Percentiles rank a stretch among this genome's conserved stretches.
phyloP scores from a whole-genome alignment of 2,888 invertebrate genomes.

The Caenorhabditis sp. region DNA sequence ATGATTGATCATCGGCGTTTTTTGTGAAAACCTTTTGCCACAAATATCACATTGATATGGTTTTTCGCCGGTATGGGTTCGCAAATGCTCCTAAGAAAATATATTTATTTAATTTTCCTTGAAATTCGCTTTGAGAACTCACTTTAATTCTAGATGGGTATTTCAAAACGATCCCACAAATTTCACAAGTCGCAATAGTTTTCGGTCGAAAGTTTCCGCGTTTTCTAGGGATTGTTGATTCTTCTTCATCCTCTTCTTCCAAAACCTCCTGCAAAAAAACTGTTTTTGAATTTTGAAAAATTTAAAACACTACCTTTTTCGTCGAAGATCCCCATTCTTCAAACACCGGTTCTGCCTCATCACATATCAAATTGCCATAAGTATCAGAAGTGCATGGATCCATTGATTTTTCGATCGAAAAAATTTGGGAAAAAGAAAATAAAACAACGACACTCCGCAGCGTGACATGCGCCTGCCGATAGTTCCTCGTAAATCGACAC shows the following conservation, averaged over 20 bases:
- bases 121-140: constrained; percentile 4
- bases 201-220: constrained; percentile 12
- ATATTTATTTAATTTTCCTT: constrained; percentile 9
- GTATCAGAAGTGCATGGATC: neutral
- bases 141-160: constrained; percentile 59
- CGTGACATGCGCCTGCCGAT: neutral
- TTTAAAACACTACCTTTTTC: neutral
- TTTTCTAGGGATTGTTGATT: constrained; percentile 9
- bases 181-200: constrained; percentile 49
- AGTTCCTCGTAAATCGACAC: neutral
- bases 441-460: neutral
- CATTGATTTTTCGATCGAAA: neutral
- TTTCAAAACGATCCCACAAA: constrained; percentile 53
- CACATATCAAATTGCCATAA: neutral
- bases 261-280: neutral
- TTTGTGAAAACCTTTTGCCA: constrained; percentile 53
- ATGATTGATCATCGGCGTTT: constrained; percentile 49
- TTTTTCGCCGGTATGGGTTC: constrained; percentile 64
- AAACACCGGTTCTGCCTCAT: neutral
- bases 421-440: neutral
- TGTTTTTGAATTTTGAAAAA: neutral
- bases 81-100: constrained; percentile 55
- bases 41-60: constrained; percentile 60
- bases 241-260: neutral
- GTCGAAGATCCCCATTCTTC: neutral